phyloP scores from a whole-genome alignment of 2,113 vertebrate species.

The Nansenia antarctica region DNA sequence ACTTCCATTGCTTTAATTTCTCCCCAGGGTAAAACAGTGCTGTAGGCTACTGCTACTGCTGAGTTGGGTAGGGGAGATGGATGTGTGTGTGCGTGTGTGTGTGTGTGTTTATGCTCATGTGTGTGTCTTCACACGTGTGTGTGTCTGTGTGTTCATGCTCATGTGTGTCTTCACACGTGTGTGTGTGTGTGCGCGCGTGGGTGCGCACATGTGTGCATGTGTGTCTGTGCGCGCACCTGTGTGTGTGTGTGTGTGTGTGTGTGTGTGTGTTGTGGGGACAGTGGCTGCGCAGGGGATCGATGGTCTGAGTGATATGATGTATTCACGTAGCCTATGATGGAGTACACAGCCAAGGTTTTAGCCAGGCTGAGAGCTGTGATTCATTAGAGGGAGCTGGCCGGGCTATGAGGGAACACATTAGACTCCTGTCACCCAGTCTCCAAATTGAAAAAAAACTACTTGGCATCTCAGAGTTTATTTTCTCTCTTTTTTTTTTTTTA shows the following conservation, averaged over 20 bases:
- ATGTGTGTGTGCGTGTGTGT: neutral
- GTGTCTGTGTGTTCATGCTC: neutral
- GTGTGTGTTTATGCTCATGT: neutral
- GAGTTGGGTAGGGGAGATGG: neutral
- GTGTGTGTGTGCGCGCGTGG: neutral
- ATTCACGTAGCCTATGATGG: constrained; percentile 52
- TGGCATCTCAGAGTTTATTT: constrained; percentile 67
- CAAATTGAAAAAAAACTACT: constrained; percentile 67
- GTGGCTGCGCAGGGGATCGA: constrained; percentile 42
- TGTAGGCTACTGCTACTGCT: too few species aligned
- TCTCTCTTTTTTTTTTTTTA: constrained; percentile 53
- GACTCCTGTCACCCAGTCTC: constrained; percentile 61
- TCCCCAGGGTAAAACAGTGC: too few species aligned
- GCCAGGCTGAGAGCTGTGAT: constrained; percentile 46
- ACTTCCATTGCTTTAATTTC: neutral
- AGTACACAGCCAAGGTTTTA: constrained; percentile 57
- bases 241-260: constrained; percentile 3
- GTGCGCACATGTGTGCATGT: neutral
- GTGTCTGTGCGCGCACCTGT: neutral
- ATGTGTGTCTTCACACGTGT: neutral
- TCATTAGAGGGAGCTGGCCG: constrained; percentile 56
- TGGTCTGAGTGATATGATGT: constrained; percentile 45
- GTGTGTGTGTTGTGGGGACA: neutral
- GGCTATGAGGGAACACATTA: constrained; percentile 69
- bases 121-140: neutral